Percentiles rank a stretch among this genome's conserved stretches.
Evolutionary conservation across 2,797 vertebrate species (phyloP).

Genomic region (Melopsittacus undulatus): DNA sequence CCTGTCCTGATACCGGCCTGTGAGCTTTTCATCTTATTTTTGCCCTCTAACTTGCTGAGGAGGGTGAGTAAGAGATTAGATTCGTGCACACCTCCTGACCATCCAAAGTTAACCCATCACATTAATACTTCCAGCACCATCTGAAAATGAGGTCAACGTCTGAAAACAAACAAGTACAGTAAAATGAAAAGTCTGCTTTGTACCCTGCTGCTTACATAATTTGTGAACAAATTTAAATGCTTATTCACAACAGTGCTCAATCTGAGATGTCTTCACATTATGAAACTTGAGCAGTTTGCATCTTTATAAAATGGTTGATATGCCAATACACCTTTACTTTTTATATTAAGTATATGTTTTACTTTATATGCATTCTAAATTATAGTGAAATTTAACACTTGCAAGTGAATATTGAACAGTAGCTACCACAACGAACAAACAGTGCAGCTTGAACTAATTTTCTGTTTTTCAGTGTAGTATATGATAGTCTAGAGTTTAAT

Average conservation of each 20-base stretch:
- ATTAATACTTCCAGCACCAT: background rate
- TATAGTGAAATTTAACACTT: conserved; percentile 38
- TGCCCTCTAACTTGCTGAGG: background rate
- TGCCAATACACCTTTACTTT: background rate
- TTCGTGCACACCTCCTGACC: fast-evolving
- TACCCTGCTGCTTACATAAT: background rate
- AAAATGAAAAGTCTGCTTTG: background rate
- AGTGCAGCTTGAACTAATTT: conserved; percentile 19
- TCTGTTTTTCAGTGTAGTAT: background rate
- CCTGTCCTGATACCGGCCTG: fast-evolving
- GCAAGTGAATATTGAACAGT: background rate
- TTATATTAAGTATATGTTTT: background rate
- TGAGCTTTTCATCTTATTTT: background rate
- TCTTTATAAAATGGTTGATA: conserved; percentile 15
- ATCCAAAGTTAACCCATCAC: background rate
- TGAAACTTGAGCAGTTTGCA: background rate
- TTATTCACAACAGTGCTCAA: background rate
- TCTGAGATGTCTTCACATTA: background rate
- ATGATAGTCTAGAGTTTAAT: conserved; percentile 6
- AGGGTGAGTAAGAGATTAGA: fast-evolving
- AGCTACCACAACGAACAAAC: background rate
- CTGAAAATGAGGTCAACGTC: conserved; percentile 16
- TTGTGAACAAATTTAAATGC: background rate
- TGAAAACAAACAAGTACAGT: background rate
- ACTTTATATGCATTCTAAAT: background rate